Evolutionary conservation across 92 coral and sea anemone species (phyloP).

Genomic region (Umimayanthus chanpuru): DNA sequence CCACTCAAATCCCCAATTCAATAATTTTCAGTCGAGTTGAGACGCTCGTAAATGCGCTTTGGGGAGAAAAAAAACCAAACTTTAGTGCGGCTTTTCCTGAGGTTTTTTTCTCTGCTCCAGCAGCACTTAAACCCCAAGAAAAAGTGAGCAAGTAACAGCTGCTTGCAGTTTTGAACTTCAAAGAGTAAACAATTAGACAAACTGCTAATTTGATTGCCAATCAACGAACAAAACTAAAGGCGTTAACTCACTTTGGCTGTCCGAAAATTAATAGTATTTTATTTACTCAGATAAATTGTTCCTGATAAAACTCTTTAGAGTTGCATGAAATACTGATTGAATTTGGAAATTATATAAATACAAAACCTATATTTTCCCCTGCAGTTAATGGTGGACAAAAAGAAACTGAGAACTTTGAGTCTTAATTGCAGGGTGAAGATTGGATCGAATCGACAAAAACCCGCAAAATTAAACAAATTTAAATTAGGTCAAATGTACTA

Average conservation of each 20-base stretch:
- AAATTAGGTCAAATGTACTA: no score
- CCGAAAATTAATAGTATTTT: background rate
- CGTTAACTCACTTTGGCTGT: slow-evolving; percentile 9
- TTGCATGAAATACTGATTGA: background rate
- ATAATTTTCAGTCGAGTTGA: background rate
- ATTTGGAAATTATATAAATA: background rate
- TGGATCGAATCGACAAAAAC: no score
- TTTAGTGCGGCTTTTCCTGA: background rate
- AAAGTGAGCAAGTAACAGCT: slow-evolving; percentile 3
- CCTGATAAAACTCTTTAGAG: background rate
- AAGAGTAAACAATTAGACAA: slow-evolving; percentile 25
- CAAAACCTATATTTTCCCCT: no score
- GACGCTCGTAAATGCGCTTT: background rate
- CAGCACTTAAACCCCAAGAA: background rate
- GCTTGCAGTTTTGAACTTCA: background rate
- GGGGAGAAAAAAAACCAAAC: background rate
- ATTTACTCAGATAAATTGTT: background rate
- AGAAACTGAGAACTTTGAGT: no score
- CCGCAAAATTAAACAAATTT: no score
- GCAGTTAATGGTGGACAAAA: no score
- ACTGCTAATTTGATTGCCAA: background rate
- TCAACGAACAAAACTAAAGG: slow-evolving; percentile 2
- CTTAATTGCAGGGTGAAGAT: no score
- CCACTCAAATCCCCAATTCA: background rate
- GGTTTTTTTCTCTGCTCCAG: background rate